Evolutionary conservation across 2,888 invertebrate genomes (phyloP), one percentile per base, ranked within the genome.

Genomic region (Protonemura montana): DNA sequence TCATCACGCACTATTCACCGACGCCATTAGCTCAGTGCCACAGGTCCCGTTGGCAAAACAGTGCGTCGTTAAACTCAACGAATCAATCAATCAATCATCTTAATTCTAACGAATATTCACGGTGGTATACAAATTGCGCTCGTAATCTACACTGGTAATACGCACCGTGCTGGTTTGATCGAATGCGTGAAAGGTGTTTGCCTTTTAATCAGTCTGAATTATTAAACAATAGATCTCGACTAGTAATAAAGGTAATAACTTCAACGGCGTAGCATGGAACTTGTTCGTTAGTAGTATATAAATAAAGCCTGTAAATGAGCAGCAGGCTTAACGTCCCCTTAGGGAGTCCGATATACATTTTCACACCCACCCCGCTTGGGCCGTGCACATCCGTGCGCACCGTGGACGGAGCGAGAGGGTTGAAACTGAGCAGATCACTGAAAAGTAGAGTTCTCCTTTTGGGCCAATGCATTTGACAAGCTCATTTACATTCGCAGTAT

Each of bases 401-500:
- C 7, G 59, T n/a, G 83, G 1, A 59, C 59, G 76, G 76, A 59
- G 76, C 30, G 81, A 81, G 81, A 27, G 82, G 59, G 84, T n/a
- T 76, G 42, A 21, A 59, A 21, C 59, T 21, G 59, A 21, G 21
- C 59, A 21, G 13, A 59, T 2, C 59, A 21, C 59, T 10, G 59
- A 21, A 59, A 59, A 59, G 16, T 59, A 59, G 59, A 21, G 59
- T 59, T 59, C 26, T 84, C 76, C 84, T 84, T 84, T 13, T 29
- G 84, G 84, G 59, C 84, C 84, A 27, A 84, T 84, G 84, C 84
- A 59, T 84, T 84, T 84, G 84, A 84, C 84, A 84, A 84, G 84
- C 59, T 84, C 42, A 84, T 84, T 84, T 84, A 29, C 84, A 84
- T 84, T 59, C 29, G 25, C 76, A 26, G 29, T 84, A 84, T 84